Evolutionary conservation across 2,797 vertebrate genomes (phyloP).

Genomic region (Bovichtus variegatus): DNA sequence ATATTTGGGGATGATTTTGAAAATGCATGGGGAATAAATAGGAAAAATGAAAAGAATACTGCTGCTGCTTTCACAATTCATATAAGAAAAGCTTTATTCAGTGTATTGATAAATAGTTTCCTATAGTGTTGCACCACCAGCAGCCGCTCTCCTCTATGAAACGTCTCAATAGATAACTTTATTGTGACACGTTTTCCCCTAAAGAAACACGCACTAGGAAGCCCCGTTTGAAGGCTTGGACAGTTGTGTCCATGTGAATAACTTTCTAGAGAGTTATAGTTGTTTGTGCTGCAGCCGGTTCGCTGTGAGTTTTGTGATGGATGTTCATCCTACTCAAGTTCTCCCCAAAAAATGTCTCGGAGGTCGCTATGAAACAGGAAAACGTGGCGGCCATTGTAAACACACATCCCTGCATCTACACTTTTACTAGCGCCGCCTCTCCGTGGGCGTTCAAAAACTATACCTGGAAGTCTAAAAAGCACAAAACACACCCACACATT

Average conservation of each 20-base stretch:
- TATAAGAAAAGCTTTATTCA: constrained; percentile 1
- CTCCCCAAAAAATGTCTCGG: background rate
- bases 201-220: background rate
- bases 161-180: constrained; percentile 23
- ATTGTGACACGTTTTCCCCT: background rate
- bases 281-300: constrained; percentile 27
- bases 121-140: background rate
- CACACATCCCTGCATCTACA: constrained; percentile 1
- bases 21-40: constrained; percentile 1
- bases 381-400: constrained; percentile 18
- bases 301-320: constrained; percentile 14
- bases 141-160: constrained; percentile 9
- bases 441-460: background rate
- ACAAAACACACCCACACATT: constrained; percentile 72
- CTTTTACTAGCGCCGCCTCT: constrained; percentile 22
- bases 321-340: constrained; percentile 17
- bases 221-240: background rate
- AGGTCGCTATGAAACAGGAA: constrained; percentile 6
- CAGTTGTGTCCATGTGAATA: background rate
- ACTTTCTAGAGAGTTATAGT: constrained; percentile 17
- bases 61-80: background rate
- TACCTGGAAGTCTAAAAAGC: constrained; percentile 70
- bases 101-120: background rate
- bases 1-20: background rate
- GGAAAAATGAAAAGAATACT: background rate